These are phyloP conservation scores for Calliopum simillimum DNA, from an alignment of 2,888 invertebrate species.

Conservation along the genomic window DNA sequence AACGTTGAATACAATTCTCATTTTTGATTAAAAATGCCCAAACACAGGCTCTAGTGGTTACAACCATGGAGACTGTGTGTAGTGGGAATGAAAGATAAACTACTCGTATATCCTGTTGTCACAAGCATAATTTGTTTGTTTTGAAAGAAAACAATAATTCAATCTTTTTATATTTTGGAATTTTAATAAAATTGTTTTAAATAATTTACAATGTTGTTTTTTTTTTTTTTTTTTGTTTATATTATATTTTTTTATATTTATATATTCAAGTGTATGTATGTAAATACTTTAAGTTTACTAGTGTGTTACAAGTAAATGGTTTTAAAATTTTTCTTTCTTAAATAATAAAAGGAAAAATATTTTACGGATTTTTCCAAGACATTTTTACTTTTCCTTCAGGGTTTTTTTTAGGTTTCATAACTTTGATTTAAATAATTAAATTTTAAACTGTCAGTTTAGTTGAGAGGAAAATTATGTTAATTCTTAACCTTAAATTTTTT, in stretches of 20 bases:
- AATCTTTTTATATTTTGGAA: slow-evolving; percentile 12
- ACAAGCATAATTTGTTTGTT: not conserved
- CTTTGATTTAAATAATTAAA: slow-evolving; percentile 7
- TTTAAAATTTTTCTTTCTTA: slow-evolving; percentile 18
- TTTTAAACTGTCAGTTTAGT: slow-evolving; percentile 23
- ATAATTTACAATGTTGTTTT: slow-evolving; percentile 27
- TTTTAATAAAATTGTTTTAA: slow-evolving; percentile 33
- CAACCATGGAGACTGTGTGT: too few relatives aligned
- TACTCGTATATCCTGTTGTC: too few relatives aligned
- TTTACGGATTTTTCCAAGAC: not conserved
- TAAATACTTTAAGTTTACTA: slow-evolving; percentile 25
- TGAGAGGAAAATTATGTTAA: slow-evolving; percentile 14
- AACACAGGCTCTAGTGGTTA: too few relatives aligned
- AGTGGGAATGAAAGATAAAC: too few relatives aligned
- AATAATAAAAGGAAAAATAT: slow-evolving; percentile 7
- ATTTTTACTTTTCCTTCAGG: not conserved
- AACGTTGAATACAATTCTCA: too few relatives aligned
- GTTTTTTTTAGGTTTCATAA: not conserved
- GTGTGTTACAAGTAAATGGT: slow-evolving; percentile 18
- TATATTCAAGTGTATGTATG: slow-evolving; percentile 19
- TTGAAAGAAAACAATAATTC: not conserved
- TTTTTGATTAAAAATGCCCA: too few relatives aligned
- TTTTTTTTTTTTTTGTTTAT: not conserved
- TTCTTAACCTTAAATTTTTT: slow-evolving; percentile 1
- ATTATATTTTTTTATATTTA: slow-evolving; percentile 13